phyloP scores from a whole-genome alignment of 2,888 invertebrate genomes.

The Nephrotoma flavescens region DNA sequence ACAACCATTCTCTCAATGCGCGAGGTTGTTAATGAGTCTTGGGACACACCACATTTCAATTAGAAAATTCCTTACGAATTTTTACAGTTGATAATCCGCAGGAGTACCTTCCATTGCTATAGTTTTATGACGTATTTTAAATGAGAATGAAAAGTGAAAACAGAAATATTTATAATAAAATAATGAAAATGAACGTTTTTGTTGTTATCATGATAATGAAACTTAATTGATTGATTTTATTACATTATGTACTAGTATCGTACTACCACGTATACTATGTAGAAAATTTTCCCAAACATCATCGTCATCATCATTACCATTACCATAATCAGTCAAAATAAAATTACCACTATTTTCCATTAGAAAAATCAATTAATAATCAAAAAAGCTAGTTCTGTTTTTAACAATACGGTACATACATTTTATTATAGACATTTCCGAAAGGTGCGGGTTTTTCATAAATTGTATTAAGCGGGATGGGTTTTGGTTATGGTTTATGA shows the following conservation, averaged over 20 bases:
- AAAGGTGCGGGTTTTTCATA: not conserved
- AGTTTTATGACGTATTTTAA: too few species aligned
- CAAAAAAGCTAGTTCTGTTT: not conserved
- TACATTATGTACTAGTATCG: not conserved
- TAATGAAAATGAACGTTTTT: not conserved
- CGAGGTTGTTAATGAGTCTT: too few species aligned
- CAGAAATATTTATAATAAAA: not conserved
- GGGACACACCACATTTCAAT: too few species aligned
- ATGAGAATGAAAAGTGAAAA: not conserved
- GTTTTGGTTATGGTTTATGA: not conserved
- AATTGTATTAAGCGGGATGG: not conserved
- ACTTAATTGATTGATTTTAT: not conserved
- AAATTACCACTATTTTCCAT: not conserved
- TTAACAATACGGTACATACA: not conserved
- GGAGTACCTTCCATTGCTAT: too few species aligned
- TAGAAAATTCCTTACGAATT: too few species aligned
- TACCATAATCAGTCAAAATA: not conserved
- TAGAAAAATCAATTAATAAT: not conserved
- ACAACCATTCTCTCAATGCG: too few species aligned
- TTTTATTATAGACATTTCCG: not conserved
- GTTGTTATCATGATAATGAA: not conserved
- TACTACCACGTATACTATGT: not conserved
- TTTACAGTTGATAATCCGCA: too few species aligned
- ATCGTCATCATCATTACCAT: not conserved
- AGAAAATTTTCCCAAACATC: not conserved